Conservation (phyloP, 2,888 invertebrate species). For the Lymantria monacha region DNA sequence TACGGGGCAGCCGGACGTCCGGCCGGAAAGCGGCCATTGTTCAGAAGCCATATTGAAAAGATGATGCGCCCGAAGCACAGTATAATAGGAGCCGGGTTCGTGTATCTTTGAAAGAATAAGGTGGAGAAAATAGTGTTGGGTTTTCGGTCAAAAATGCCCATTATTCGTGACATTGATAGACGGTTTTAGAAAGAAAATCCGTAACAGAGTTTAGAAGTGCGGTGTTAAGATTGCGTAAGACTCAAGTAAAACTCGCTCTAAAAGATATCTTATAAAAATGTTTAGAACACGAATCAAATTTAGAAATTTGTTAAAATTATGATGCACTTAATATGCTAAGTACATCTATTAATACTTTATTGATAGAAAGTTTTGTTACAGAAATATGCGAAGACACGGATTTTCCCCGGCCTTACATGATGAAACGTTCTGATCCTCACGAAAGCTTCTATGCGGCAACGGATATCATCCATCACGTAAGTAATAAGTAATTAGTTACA, state of each 20-base stretch:
- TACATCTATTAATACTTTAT: background rate
- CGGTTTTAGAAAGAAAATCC: constrained; percentile 14
- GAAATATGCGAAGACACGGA: constrained; percentile 76
- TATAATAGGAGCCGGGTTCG: constrained; percentile 54
- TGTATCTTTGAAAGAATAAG: constrained; percentile 35
- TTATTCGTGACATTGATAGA: constrained; percentile 29
- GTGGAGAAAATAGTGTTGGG: constrained; percentile 45
- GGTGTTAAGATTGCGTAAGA: constrained; percentile 13
- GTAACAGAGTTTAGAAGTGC: constrained; percentile 3
- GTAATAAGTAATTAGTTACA: constrained; percentile 36
- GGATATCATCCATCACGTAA: constrained; percentile 86
- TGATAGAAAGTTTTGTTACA: constrained; percentile 33
- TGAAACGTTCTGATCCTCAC: constrained; percentile 71
- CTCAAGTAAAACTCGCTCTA: background rate
- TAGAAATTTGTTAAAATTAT: background rate
- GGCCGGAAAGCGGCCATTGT: constrained; percentile 67
- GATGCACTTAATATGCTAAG: background rate
- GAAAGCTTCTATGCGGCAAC: constrained; percentile 90
- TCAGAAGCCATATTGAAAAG: constrained; percentile 73
- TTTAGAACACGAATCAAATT: background rate
- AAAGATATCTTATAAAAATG: background rate
- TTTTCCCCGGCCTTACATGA: constrained; percentile 75
- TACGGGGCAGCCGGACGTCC: constrained; percentile 53
- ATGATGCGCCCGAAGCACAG: constrained; percentile 61
- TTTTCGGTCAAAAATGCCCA: constrained; percentile 34